Evolutionary conservation across 2,797 vertebrate genomes (phyloP), one percentile per base, ranked within the genome.

Genomic region (Pseudomugil gertrudae): DNA sequence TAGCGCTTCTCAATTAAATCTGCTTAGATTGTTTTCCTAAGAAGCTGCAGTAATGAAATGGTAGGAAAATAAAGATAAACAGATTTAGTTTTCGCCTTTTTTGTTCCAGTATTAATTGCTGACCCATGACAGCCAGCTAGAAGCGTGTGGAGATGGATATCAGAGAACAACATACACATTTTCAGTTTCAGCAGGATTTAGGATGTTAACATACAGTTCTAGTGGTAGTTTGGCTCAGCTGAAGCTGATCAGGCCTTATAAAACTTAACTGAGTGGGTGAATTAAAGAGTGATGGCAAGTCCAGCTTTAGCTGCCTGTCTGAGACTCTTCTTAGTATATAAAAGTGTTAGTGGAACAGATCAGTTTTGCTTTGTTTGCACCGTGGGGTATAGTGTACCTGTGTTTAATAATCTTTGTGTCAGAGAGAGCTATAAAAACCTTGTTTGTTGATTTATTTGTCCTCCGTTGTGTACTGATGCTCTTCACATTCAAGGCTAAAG

Each of bases 401-500:
- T 35, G 45, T 64, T 66, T 54, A 47, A 53, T 17, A 66, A 32
- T n/a, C 23, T 59, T 67, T 63, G 65, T 65, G 53, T 66, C 53
- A 65, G 47, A 23, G 30, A 33, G 57, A 57, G 57, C 54, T 59
- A 26, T 67, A 63, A 17, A n/a, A 62, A 47, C 57, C 51, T 40
- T 0, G 21, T 60, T 60, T 58, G 61, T 6, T 35, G 60, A 67
- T 69, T n/a, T 56, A 69, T 69, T 71, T 50, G 36, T 59, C 53
- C 35, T 50, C 50, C 57, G 54, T 69, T 85, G 81, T 86, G 74
- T 67, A 35, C 60, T 8, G 62, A 57, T 66, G 65, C 59, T 72
- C 50, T 65, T 77, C 58, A 55, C 66, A 61, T 47, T 62, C 74
- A 63, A 1, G 33, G 57, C 71, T 72, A 76, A 76, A 83, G 84